phyloP scores from a whole-genome alignment of 1,140 invertebrate genomes.

The Drosophila cardini region DNA sequence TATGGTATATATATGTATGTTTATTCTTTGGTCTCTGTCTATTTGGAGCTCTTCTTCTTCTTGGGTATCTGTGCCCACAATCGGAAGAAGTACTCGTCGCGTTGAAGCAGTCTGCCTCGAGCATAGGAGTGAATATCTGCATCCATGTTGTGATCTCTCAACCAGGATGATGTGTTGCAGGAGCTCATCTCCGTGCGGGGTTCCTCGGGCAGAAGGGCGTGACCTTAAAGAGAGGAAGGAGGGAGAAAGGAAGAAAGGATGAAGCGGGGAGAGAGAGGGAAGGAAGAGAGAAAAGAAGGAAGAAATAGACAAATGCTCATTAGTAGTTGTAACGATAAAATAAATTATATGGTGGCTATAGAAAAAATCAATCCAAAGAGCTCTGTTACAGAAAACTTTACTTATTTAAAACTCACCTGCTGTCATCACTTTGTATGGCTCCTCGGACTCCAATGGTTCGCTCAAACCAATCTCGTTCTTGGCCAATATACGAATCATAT shows the following conservation, averaged over 20 bases:
- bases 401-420: slow-evolving; percentile 88
- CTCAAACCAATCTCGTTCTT: slow-evolving; percentile 97
- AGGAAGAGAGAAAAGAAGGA: too few species aligned
- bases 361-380: neutral
- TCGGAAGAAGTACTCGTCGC: slow-evolving; percentile 97
- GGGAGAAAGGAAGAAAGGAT: neutral
- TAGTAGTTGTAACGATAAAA: too few species aligned
- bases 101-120: slow-evolving; percentile 90
- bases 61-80: slow-evolving; percentile 85
- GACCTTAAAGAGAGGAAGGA: slow-evolving; percentile 67
- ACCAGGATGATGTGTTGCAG: slow-evolving; percentile 96
- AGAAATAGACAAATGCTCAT: too few species aligned
- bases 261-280: too few species aligned
- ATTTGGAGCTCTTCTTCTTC: slow-evolving; percentile 78
- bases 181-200: slow-evolving; percentile 91
- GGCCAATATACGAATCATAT: slow-evolving; percentile 95
- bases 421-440: slow-evolving; percentile 94
- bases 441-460: slow-evolving; percentile 96
- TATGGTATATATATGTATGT: neutral
- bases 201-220: slow-evolving; percentile 86
- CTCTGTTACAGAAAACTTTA: too few species aligned
- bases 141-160: slow-evolving; percentile 95
- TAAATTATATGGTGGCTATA: neutral
- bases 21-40: slow-evolving; percentile 28
- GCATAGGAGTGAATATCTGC: slow-evolving; percentile 96